Evolutionary conservation across 64 coral and sea anemone genomes (phyloP).

Genomic region (Cladopsammia gracilis): DNA sequence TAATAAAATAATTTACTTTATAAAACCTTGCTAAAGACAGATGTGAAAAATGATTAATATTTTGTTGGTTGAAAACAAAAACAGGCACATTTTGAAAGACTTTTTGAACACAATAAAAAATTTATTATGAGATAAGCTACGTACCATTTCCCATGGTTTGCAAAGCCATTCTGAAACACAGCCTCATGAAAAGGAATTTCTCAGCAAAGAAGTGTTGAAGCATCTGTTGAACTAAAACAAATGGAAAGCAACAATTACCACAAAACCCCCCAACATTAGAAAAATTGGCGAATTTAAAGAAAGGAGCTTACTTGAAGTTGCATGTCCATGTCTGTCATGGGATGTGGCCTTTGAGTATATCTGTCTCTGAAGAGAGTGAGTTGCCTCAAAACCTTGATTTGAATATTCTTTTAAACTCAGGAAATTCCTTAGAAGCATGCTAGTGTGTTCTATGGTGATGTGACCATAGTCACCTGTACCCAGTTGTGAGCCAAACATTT

Average conservation of each 20-base stretch:
- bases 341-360: neutral
- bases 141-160: neutral
- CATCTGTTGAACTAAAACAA: constrained; percentile 6
- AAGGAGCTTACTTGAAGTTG: constrained; percentile 30
- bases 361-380: constrained; percentile 19
- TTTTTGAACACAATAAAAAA: no score
- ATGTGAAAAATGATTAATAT: no score
- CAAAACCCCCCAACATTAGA: no score
- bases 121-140: no score
- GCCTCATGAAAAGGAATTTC: neutral
- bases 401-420: constrained; percentile 30
- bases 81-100: no score
- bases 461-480: constrained; percentile 52
- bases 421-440: constrained; percentile 44
- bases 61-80: no score
- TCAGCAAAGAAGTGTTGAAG: constrained; percentile 21
- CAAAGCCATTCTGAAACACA: constrained; percentile 18
- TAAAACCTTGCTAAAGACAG: no score
- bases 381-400: constrained; percentile 21
- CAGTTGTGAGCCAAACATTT: constrained; percentile 1
- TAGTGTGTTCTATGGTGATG: constrained; percentile 42
- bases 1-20: no score
- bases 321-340: constrained; percentile 34
- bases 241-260: neutral
- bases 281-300: no score